Percentiles rank a stretch among this genome's conserved stretches.
These are phyloP conservation scores for Planococcus citri DNA, from an alignment of 1,140 invertebrate species.

Conservation along the genomic window DNA sequence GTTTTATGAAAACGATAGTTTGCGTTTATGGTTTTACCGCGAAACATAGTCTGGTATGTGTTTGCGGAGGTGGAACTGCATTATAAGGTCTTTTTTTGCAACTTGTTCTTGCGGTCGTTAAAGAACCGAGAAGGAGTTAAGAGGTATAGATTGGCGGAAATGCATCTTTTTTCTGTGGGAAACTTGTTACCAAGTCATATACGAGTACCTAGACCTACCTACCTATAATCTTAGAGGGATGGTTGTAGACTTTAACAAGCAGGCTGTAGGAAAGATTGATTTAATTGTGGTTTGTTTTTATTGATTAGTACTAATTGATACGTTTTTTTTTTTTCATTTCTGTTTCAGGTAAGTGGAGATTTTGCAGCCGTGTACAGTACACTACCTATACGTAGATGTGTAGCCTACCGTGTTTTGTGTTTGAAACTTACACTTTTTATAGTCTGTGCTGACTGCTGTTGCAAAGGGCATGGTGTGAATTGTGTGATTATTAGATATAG, in stretches of 20 bases:
- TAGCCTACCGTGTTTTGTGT: too few relatives aligned
- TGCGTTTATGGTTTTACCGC: not conserved
- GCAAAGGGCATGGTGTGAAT: too few relatives aligned
- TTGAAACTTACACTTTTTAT: too few relatives aligned
- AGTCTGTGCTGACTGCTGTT: too few relatives aligned
- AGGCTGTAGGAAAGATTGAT: too few relatives aligned
- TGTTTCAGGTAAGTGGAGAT: not conserved
- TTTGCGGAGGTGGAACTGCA: slow-evolving; percentile 1
- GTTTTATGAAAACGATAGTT: not conserved
- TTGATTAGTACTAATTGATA: not conserved
- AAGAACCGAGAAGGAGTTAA: not conserved
- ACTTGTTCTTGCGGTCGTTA: not conserved
- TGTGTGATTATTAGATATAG: too few relatives aligned
- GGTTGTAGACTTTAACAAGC: too few relatives aligned
- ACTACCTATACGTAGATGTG: too few relatives aligned
- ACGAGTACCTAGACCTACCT: not conserved
- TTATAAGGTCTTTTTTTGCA: not conserved
- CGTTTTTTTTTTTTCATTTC: not conserved
- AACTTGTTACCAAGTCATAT: not conserved
- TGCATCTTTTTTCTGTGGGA: slow-evolving; percentile 1
- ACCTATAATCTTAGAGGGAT: too few relatives aligned
- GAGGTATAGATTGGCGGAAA: not conserved
- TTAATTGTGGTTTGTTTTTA: not conserved
- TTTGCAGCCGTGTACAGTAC: too few relatives aligned
- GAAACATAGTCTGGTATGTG: not conserved